These are phyloP conservation scores for Andricus quercusramuli DNA, from an alignment of 2,888 invertebrate genomes.

Conservation along the genomic window DNA sequence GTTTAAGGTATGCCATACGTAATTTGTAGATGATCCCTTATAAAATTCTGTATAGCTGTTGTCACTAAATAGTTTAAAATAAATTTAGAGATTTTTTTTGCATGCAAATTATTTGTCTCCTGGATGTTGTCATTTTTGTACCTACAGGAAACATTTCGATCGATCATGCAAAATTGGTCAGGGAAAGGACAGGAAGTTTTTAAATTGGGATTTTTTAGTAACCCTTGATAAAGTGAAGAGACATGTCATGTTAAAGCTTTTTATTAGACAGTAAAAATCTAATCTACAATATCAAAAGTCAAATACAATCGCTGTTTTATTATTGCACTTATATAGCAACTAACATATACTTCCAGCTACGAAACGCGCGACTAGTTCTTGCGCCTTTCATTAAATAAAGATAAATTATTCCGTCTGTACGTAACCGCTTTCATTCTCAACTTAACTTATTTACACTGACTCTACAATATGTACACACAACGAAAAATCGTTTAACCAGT, in stretches of 20 bases:
- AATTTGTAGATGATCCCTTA: too few species aligned
- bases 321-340: slow-evolving; percentile 18
- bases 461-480: slow-evolving; percentile 53
- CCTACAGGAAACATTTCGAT: too few species aligned
- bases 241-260: background rate
- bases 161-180: too few species aligned
- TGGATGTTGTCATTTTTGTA: too few species aligned
- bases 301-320: slow-evolving; percentile 3
- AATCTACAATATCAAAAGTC: slow-evolving; percentile 19
- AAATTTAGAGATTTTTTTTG: too few species aligned
- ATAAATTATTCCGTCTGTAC: slow-evolving; percentile 24
- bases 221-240: background rate
- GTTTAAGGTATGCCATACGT: too few species aligned
- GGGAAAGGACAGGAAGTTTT: too few species aligned
- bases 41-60: too few species aligned
- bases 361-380: background rate
- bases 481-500: slow-evolving; percentile 49
- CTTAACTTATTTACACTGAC: slow-evolving; percentile 45
- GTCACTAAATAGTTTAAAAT: too few species aligned
- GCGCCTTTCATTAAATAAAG: slow-evolving; percentile 31
- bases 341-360: slow-evolving; percentile 19
- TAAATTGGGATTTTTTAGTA: too few species aligned
- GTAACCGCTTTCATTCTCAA: slow-evolving; percentile 36
- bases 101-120: too few species aligned
- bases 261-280: slow-evolving; percentile 12